phyloP scores from a whole-genome alignment of 1,140 invertebrate species.

The Hermetia illucens region DNA sequence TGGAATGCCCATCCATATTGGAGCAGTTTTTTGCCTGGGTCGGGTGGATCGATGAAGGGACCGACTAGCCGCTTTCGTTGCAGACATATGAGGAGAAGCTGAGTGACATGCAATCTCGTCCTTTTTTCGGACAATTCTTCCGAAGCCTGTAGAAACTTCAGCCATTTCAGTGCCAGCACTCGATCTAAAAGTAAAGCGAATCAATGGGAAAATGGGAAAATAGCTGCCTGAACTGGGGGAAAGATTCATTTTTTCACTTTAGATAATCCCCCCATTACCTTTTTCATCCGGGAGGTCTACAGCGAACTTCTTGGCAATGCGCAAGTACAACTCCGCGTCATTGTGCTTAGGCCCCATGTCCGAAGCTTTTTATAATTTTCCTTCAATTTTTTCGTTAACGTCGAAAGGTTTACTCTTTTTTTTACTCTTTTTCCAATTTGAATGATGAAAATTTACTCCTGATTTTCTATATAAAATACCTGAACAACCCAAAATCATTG shows the following conservation, averaged over 20 bases:
- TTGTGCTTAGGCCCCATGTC: too few species aligned
- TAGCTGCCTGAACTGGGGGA: not conserved
- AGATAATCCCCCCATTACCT: not conserved
- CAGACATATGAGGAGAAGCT: not conserved
- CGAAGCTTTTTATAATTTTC: too few species aligned
- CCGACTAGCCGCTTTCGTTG: not conserved
- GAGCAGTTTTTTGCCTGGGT: not conserved
- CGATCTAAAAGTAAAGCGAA: not conserved
- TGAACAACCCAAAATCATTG: too few species aligned
- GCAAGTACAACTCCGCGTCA: not conserved
- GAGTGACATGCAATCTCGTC: not conserved
- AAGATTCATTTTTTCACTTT: not conserved
- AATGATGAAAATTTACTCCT: too few species aligned
- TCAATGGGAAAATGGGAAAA: not conserved
- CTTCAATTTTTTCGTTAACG: too few species aligned
- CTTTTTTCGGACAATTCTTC: not conserved
- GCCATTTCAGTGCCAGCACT: not conserved
- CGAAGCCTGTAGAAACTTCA: not conserved
- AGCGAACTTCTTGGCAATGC: not conserved
- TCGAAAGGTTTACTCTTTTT: too few species aligned
- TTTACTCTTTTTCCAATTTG: too few species aligned
- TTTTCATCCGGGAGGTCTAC: not conserved
- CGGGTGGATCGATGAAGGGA: not conserved
- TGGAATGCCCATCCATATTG: not conserved
- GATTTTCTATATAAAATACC: too few species aligned